phyloP scores from a whole-genome alignment of 1,140 invertebrate genomes.

The Oedothorax gibbosus region DNA sequence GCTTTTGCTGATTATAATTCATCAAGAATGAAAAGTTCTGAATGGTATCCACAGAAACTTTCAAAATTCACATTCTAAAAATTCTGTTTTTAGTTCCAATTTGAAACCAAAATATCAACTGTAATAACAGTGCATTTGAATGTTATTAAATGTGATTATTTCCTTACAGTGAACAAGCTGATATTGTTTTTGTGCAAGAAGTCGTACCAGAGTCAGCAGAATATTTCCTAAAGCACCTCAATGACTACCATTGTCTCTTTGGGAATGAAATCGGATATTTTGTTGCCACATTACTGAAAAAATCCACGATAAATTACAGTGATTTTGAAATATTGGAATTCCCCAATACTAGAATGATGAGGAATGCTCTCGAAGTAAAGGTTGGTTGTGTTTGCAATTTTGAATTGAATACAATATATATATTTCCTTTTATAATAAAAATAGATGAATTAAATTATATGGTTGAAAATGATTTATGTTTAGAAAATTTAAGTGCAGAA shows the following conservation, averaged over 20 bases:
- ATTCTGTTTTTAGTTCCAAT: no score
- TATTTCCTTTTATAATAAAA: no score
- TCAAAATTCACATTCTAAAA: no score
- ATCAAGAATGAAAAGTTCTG: not conserved
- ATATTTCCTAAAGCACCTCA: constrained; percentile 67
- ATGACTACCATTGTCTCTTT: constrained; percentile 68
- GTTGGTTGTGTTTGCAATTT: constrained; percentile 62
- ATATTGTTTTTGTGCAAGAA: constrained; percentile 77
- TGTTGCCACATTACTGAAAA: constrained; percentile 70
- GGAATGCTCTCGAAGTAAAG: constrained; percentile 72
- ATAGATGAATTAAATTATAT: no score
- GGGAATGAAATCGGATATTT: constrained; percentile 70
- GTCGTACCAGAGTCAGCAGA: constrained; percentile 70
- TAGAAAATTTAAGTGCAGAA: no score
- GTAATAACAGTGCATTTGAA: no score
- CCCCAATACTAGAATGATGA: constrained; percentile 70
- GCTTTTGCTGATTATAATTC: no score
- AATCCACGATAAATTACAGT: constrained; percentile 69
- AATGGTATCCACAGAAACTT: not conserved
- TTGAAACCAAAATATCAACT: no score
- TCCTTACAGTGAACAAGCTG: constrained; percentile 65
- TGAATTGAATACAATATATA: no score
- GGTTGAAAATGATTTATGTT: no score
- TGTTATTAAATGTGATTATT: not conserved
- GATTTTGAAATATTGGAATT: constrained; percentile 70